Percentiles rank a stretch among this genome's conserved stretches.
These are phyloP conservation scores for Heterochromis multidens DNA, from an alignment of 2,113 vertebrate genomes.

Conservation along the genomic window DNA sequence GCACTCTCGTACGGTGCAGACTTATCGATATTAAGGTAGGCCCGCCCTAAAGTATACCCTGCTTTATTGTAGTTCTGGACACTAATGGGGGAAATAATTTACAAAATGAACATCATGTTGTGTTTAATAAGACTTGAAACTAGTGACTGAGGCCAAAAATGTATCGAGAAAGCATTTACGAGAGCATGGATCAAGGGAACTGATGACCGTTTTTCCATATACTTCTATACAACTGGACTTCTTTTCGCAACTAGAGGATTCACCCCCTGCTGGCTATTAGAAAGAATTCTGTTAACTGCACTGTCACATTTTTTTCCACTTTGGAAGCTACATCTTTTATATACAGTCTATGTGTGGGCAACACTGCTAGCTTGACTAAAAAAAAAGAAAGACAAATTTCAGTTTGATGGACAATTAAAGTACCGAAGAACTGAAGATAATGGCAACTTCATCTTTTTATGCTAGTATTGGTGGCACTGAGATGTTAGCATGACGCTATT, in stretches of 20 bases:
- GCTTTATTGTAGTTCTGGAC: not conserved
- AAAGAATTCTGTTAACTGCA: not conserved
- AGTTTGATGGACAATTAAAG: not conserved
- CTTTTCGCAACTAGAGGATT: not conserved
- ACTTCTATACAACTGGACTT: not conserved
- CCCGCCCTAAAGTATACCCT: too few relatives aligned
- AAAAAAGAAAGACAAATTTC: not conserved
- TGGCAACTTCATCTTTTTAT: fast-evolving
- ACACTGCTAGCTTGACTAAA: fast-evolving
- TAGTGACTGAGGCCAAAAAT: not conserved
- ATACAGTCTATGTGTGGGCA: not conserved
- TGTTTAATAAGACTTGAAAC: not conserved
- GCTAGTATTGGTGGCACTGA: not conserved
- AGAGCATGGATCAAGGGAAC: not conserved
- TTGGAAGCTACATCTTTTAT: not conserved
- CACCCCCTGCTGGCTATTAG: fast-evolving
- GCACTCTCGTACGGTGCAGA: not conserved
- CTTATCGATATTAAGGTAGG: too few relatives aligned
- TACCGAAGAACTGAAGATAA: not conserved
- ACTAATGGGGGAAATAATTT: not conserved
- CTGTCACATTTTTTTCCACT: not conserved
- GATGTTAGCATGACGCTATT: not conserved
- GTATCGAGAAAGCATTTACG: fast-evolving
- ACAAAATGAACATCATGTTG: not conserved
- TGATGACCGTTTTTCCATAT: not conserved